Base-by-base conservation (phyloP, 35 echinoderm and acorn worm species). In the Apostichopus californicus region DNA sequence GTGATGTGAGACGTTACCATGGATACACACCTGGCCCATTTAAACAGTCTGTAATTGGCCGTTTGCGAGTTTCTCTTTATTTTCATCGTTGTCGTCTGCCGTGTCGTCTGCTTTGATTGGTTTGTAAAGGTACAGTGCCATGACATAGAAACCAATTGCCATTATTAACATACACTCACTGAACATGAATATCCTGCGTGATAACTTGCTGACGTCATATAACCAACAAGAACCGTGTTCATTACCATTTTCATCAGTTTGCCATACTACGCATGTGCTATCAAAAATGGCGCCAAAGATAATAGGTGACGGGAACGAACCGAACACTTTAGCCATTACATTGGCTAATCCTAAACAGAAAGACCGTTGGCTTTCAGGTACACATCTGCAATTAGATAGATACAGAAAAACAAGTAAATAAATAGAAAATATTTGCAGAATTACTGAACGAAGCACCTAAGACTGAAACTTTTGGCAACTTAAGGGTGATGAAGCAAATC, bases 281-380 rank as follows among this genome's bases (percentile, higher is more conserved):
- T 93, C 92, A 54, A 93, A 68, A 55, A 93, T 87, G 28, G 83
- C 82, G 61, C 92, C 92, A 58, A 93, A 93, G 10, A 93, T 54
- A 20, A 93, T 93, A 8, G 92, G 81, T 5, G 80, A 82, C 1
- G 92, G 92, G 56, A 91, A 91, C 24, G 89, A 91, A 26, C 89
- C 89, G 73, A 91, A 91, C n/a, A 91, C 12, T 73, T 79, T 91
- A 3, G 6, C 10, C 5, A 91, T 21, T 14, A 91, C 89, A 10
- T 77, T 57, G 5, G 72, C 17, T 57, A 91, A 53, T 21, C 89
- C 89, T 9, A 91, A 14, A 24, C 73, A 91, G 13, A 91, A 79
- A 53, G 89, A 91, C 13, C 73, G 11, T 59, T 91, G 89, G 9
- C 89, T 91, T 26, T 91, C 89, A 9, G 89, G 46, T 21, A 91